Conservation (phyloP, 2,113 vertebrate genomes). For the Plecotus auritus region DNA sequence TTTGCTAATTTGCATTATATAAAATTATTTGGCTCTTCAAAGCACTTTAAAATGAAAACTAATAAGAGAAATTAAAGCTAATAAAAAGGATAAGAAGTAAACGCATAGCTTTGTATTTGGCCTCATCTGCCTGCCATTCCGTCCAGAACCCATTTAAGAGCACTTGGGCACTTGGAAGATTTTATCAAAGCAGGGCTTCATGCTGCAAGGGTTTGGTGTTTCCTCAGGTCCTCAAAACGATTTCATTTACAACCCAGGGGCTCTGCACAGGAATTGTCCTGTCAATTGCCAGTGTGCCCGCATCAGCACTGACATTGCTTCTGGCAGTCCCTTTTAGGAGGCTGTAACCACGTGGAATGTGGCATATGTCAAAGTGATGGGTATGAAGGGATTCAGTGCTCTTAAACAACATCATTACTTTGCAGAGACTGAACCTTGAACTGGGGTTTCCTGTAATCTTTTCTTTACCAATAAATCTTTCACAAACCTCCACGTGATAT, state of each 20-base stretch:
- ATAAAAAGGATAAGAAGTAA: neutral
- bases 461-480: slow-evolving; percentile 1
- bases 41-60: neutral
- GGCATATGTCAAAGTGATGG: slow-evolving; percentile 6
- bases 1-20: neutral
- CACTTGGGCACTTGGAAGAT: neutral
- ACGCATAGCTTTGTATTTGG: neutral
- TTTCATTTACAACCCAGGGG: slow-evolving; percentile 46
- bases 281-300: slow-evolving; percentile 31
- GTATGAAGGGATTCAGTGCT: neutral
- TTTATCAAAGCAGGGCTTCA: neutral
- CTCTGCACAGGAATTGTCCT: slow-evolving; percentile 45
- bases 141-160: neutral
- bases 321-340: neutral
- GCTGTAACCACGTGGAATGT: neutral
- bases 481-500: neutral
- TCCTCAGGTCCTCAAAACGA: slow-evolving; percentile 42
- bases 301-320: slow-evolving; percentile 1
- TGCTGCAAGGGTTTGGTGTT: neutral
- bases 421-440: neutral
- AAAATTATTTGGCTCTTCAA: neutral
- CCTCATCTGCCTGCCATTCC: neutral
- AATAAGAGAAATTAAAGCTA: neutral
- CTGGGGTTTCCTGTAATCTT: neutral
- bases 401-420: slow-evolving; percentile 44